These are phyloP conservation scores for Echinometra lucunter DNA, from an alignment of 53 echinoderm and acorn worm species.

Conservation along the genomic window DNA sequence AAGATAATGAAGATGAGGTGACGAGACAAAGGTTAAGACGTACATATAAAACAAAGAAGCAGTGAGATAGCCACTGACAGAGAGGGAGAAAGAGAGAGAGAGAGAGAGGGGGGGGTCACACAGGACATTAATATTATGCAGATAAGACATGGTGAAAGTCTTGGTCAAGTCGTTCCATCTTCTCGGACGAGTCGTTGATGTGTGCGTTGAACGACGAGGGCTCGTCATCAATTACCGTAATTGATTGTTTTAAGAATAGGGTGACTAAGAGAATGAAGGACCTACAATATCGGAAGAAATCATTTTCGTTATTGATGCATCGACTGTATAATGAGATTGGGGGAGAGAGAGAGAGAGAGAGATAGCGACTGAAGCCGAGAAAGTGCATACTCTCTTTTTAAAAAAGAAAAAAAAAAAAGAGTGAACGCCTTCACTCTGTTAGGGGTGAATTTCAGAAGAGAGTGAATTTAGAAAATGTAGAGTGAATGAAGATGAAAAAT, in stretches of 20 bases:
- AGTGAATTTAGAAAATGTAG: too few relatives aligned
- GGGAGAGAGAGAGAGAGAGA: neutral
- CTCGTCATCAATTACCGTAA: constrained; percentile 62
- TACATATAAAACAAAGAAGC: neutral
- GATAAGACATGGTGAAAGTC: neutral
- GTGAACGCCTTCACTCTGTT: too few relatives aligned
- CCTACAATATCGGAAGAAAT: constrained; percentile 50
- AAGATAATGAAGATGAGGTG: too few relatives aligned
- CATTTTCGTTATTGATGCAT: neutral
- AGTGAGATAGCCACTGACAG: neutral
- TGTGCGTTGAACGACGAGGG: constrained; percentile 9
- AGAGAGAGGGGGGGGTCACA: neutral
- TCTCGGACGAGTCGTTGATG: neutral
- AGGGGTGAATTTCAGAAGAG: too few relatives aligned
- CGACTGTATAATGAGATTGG: neutral
- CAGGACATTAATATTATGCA: neutral
- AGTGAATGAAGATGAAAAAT: too few relatives aligned
- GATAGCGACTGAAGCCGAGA: neutral
- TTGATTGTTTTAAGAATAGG: constrained; percentile 44
- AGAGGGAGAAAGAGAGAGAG: neutral
- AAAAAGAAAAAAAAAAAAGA: too few relatives aligned
- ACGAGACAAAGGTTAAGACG: neutral
- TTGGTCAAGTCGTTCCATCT: constrained; percentile 9
- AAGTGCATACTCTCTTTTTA: neutral
- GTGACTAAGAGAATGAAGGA: constrained; percentile 30